Percentiles rank a stretch among this genome's conserved stretches.
phyloP scores from a whole-genome alignment of 2,113 vertebrate species.

The Turnix velox region DNA sequence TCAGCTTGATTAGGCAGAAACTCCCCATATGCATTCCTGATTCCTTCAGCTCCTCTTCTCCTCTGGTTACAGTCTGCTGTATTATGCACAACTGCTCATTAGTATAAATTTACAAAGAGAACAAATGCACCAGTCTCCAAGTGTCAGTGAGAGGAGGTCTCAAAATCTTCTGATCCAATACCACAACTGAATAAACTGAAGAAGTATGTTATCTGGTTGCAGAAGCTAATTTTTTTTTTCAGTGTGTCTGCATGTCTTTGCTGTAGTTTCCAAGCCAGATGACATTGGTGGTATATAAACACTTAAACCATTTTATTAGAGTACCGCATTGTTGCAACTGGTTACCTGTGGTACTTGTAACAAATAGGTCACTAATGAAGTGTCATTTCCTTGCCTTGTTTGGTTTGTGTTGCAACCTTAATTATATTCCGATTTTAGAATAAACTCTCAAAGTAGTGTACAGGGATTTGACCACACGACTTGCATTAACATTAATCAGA shows the following conservation, averaged over 20 bases:
- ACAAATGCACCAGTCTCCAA: neutral
- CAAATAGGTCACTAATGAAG: conserved; percentile 43
- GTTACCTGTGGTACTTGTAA: neutral
- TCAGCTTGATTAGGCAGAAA: neutral
- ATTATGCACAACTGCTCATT: neutral
- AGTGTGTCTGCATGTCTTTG: neutral
- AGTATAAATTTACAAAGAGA: neutral
- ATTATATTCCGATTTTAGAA: conserved; percentile 46
- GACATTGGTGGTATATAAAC: conserved; percentile 30
- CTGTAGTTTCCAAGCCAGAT: neutral
- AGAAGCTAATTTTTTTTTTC: neutral
- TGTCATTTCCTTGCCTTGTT: conserved; percentile 55
- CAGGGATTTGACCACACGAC: conserved; percentile 48
- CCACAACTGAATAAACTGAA: neutral
- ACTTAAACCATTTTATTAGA: conserved; percentile 27
- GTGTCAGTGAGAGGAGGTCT: neutral
- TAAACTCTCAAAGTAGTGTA: conserved; percentile 31
- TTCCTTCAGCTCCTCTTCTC: neutral
- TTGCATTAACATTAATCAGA: conserved; percentile 62
- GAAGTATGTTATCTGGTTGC: neutral
- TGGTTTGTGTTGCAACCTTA: conserved; percentile 41
- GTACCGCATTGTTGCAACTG: neutral
- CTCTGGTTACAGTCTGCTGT: neutral
- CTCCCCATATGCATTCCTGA: neutral
- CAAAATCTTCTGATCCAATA: neutral